Evolutionary conservation across 2,888 invertebrate genomes (phyloP).

Genomic region (Microchrysa polita): DNA sequence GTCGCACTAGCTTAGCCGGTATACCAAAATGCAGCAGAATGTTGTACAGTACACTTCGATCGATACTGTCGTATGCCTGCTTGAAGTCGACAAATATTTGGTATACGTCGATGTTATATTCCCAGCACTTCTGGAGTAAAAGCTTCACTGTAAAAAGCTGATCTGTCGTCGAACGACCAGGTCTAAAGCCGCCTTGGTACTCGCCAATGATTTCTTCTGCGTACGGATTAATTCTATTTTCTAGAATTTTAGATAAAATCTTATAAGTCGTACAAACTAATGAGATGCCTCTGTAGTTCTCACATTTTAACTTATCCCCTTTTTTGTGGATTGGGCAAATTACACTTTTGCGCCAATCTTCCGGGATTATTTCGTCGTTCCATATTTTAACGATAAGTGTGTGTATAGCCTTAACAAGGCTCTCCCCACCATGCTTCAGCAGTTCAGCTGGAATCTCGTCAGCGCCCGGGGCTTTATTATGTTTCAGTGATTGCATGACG

Average conservation of each 20-base stretch:
- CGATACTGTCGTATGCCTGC: constrained; percentile 1
- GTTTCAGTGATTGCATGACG: too few relatives aligned
- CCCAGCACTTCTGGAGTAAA: constrained; percentile 5
- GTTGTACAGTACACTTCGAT: constrained; percentile 5
- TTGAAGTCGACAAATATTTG: constrained; percentile 12
- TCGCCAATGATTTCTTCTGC: constrained; percentile 35
- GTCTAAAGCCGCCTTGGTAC: constrained; percentile 24
- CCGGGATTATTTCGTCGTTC: constrained; percentile 2
- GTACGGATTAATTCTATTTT: constrained; percentile 21
- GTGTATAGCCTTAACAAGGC: neutral
- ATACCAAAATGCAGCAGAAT: neutral
- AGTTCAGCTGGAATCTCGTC: constrained; percentile 27
- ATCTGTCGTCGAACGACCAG: constrained; percentile 7
- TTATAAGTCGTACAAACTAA: constrained; percentile 24
- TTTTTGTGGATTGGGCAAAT: constrained; percentile 32
- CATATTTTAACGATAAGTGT: neutral
- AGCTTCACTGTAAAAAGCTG: constrained; percentile 3
- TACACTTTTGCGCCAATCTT: constrained; percentile 14
- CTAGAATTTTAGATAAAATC: constrained; percentile 26
- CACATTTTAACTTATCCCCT: constrained; percentile 14
- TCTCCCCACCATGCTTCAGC: neutral
- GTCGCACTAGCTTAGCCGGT: constrained; percentile 4
- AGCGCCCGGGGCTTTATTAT: constrained; percentile 25
- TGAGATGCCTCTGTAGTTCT: constrained; percentile 34
- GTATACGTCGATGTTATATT: neutral